Conservation (phyloP, 1,140 invertebrate genomes). For the Apis florea region DNA sequence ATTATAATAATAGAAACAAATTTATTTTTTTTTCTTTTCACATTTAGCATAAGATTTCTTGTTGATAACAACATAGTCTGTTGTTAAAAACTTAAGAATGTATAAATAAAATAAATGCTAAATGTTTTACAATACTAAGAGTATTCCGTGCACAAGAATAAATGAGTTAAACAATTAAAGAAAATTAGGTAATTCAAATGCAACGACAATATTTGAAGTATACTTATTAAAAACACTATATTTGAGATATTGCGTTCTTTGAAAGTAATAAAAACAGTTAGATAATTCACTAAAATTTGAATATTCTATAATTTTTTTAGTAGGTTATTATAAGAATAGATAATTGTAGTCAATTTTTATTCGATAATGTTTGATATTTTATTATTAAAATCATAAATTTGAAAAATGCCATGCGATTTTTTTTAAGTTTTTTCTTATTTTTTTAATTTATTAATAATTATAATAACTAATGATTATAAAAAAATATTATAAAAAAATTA, state of each 20-base stretch:
- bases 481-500: not conserved
- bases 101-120: conserved; percentile 24
- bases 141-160: conserved; percentile 36
- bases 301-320: conserved; percentile 11
- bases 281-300: not conserved
- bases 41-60: conserved; percentile 28
- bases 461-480: not conserved
- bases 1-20: conserved; percentile 18
- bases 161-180: conserved; percentile 32
- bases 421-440: not conserved
- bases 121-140: conserved; percentile 35
- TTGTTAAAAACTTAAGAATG: conserved; percentile 37
- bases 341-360: conserved; percentile 30
- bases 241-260: conserved; percentile 25
- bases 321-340: conserved; percentile 23
- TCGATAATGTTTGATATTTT: conserved; percentile 20
- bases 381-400: conserved; percentile 2
- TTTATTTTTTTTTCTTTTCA: conserved; percentile 27
- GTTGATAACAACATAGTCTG: conserved; percentile 7
- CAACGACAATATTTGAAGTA: conserved; percentile 52
- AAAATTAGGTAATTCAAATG: conserved; percentile 47
- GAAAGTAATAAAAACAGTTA: not conserved
- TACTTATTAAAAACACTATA: conserved; percentile 25
- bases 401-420: conserved; percentile 32
- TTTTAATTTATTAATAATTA: not conserved